Conservation (phyloP, 2,888 invertebrate genomes). For the Ptychoptera contaminata region DNA sequence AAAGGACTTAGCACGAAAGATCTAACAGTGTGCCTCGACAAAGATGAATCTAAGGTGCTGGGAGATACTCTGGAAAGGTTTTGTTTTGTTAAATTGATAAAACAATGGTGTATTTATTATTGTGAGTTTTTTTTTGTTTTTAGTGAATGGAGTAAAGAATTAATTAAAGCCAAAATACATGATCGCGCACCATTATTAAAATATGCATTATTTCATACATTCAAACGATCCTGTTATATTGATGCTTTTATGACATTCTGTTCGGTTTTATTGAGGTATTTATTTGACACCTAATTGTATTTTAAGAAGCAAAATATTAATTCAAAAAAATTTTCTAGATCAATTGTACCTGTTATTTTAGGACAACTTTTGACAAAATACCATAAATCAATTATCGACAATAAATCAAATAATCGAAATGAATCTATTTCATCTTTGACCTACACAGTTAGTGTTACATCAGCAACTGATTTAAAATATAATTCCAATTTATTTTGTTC, state of each 20-base stretch:
- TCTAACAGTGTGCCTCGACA: slow-evolving; percentile 45
- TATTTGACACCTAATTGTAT: slow-evolving; percentile 8
- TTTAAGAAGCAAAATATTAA: not conserved
- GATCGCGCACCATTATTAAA: slow-evolving; percentile 45
- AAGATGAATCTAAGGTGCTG: slow-evolving; percentile 33
- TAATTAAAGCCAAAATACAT: slow-evolving; percentile 37
- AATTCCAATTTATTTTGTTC: not conserved
- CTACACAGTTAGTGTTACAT: not conserved
- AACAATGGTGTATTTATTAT: too few species aligned
- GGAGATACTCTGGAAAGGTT: slow-evolving; percentile 28
- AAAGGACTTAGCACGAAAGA: slow-evolving; percentile 42
- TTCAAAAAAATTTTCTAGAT: slow-evolving; percentile 17
- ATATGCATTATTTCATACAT: slow-evolving; percentile 47
- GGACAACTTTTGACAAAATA: slow-evolving; percentile 28
- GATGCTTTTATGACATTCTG: slow-evolving; percentile 43
- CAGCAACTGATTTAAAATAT: too few species aligned
- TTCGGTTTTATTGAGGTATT: slow-evolving; percentile 25
- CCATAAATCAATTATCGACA: slow-evolving; percentile 14
- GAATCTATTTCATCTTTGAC: not conserved
- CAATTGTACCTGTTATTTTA: slow-evolving; percentile 25
- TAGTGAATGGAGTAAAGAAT: slow-evolving; percentile 53
- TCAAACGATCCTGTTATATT: slow-evolving; percentile 50
- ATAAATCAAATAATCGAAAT: too few species aligned
- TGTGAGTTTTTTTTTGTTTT: not conserved
- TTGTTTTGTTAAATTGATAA: too few species aligned